A percentile compares a stretch with the other conserved stretches of the same genome.
phyloP scores from a whole-genome alignment of 2,888 invertebrate genomes.

The Nasonia oneida region DNA sequence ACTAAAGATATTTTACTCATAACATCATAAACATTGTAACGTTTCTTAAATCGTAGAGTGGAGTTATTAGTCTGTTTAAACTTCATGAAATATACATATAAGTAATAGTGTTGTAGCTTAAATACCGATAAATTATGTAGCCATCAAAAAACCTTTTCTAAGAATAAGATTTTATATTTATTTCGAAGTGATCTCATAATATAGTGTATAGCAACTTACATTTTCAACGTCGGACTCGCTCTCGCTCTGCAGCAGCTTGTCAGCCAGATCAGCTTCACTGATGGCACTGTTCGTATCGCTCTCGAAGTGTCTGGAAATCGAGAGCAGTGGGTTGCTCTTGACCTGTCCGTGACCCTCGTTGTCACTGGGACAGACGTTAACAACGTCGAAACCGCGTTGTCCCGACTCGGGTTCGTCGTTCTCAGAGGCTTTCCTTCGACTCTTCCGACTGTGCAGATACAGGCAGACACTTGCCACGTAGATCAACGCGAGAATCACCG shows the following conservation, averaged over 20 bases:
- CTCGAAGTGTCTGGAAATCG: conserved; percentile 83
- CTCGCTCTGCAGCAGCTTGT: conserved; percentile 72
- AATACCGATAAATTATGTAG: no score
- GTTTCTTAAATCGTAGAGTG: no score
- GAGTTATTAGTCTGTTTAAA: no score
- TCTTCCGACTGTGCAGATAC: conserved; percentile 88
- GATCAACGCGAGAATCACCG: conserved; percentile 90
- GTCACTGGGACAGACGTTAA: conserved; percentile 9
- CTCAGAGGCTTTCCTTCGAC: conserved; percentile 76
- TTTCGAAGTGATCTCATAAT: no score
- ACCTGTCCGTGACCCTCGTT: conserved; percentile 81
- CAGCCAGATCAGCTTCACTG: conserved; percentile 74
- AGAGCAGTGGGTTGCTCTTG: conserved; percentile 88
- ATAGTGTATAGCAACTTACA: conserved; percentile 63
- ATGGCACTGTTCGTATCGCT: conserved; percentile 68
- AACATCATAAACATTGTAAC: no score
- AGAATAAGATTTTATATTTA: neutral
- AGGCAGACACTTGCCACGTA: conserved; percentile 93
- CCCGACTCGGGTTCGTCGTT: conserved; percentile 19
- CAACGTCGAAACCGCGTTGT: neutral
- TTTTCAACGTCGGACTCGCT: conserved; percentile 74
- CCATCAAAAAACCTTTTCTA: neutral
- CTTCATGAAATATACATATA: no score
- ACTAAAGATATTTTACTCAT: no score
- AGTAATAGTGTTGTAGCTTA: no score